Evolutionary conservation across 2,113 vertebrate genomes (phyloP), one percentile per base, ranked within the genome.

Genomic region (Lagopus leucura): DNA sequence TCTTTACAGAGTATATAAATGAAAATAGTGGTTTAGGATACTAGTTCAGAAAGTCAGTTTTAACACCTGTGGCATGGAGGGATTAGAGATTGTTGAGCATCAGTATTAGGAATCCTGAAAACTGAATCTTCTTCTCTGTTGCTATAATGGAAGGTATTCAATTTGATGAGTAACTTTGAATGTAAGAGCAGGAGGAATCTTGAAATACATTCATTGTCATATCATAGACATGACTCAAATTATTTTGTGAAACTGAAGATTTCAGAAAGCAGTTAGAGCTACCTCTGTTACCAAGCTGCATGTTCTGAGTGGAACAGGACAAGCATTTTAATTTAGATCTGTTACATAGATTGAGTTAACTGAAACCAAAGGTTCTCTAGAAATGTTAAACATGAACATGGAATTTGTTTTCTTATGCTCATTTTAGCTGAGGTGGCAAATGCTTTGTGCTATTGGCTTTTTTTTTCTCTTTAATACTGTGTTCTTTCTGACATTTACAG

Each of bases 401-500:
- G 38, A 55, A 24, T 60, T 73, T 52, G 3, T 2, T 11, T 3
- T 69, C 72, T 50, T 54, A 17, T 61, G 54, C 18, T 54, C 16
- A 43, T 11, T 22, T 76, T 66, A 70, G 18, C 42, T 80, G 21
- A 58, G 34, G 25, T 55, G 57, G 38, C 50, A 77, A 70, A 45
- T 83, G 27, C 54, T 78, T 76, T 72, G 40, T 74, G 22, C 36
- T 81, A 38, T 27, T 42, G 13, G 9, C 14, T 77, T 72, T 77
- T 24, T 42, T 42, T 57, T 32, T 57, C 30, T 88, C 28, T 88
- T 92, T 67, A 66, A 63, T 89, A 38, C 45, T 94, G 94, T 87
- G 12, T 73, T 89, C 36, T 90, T 25, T 96, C 8, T 85, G 76
- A 81, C 86, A 63, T 20, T 90, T 95, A 42, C 94, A 98, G 98